Evolutionary conservation across 2,888 invertebrate genomes (phyloP).

Genomic region (Nephrotoma flavescens): DNA sequence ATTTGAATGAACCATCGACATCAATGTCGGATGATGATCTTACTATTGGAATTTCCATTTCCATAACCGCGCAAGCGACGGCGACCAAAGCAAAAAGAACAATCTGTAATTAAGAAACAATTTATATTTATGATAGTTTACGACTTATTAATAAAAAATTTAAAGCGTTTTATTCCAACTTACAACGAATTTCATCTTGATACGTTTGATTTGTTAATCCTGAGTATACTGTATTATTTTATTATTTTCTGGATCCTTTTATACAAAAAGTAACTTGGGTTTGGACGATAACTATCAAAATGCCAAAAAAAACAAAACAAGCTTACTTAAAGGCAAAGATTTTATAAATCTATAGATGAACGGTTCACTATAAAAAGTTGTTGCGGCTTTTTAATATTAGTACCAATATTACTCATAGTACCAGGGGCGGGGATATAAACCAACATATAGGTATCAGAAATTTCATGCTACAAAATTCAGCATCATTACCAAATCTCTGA

Average conservation of each 20-base stretch:
- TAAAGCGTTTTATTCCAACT: neutral
- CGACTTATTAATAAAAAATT: neutral
- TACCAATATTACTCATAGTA: too few relatives aligned
- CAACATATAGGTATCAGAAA: too few relatives aligned
- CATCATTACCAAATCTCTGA: too few relatives aligned
- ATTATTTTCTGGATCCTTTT: neutral
- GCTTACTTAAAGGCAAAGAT: too few relatives aligned
- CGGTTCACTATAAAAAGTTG: too few relatives aligned
- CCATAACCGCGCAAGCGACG: neutral
- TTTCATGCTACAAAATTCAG: too few relatives aligned
- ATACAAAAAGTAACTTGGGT: neutral
- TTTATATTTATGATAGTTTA: neutral
- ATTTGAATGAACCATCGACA: neutral
- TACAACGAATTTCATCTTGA: neutral
- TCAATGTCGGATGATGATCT: neutral
- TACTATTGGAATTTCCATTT: neutral
- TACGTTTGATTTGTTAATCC: neutral
- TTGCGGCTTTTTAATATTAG: too few relatives aligned
- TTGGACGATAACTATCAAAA: too few relatives aligned
- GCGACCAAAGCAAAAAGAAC: neutral
- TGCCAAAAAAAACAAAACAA: too few relatives aligned
- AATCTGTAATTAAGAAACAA: neutral
- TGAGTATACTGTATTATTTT: neutral
- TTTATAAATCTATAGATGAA: too few relatives aligned
- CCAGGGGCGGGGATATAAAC: too few relatives aligned